Base-by-base conservation (phyloP, 2,113 vertebrate genomes). In the Saccopteryx leptura region DNA sequence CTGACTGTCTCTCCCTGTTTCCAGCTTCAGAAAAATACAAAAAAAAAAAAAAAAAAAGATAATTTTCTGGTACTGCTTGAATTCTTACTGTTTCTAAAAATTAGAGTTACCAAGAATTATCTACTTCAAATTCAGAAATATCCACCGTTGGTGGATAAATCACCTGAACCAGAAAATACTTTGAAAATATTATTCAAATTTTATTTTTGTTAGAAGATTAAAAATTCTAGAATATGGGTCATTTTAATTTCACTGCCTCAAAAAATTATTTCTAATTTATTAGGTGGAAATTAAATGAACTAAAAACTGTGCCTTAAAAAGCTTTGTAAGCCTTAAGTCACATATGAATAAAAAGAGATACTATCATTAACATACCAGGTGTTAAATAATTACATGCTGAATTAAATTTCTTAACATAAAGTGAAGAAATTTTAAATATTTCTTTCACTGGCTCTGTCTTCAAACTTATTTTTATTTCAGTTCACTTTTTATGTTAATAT, bases 101-200 rank as follows among this genome's bases (percentile, higher is more conserved):
- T 69, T 87, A 15, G 66, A 74, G 4, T 86, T 89, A 86, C 71
- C 33, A 93, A 90, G 14, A 89, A 74, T 82, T 92, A 88, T n/a
- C 7, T 50, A 52, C 80, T 92, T 96, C 8, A 93, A 95, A 79
- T 89, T 91, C 18, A 83, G 60, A 80, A 96, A n/a, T 26, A n/a
- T n/a, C n/a, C 13, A 3, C 11, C 48, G 1, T 48, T 48, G 5
- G 17, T 81, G 3, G 9, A 14, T 9, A 89, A 4, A 33, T 3
- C 58, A 19, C 15, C 11, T 58, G 31, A 78, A 65, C 1, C 28
- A 92, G 14, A 33, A 3, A 85, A 68, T 2, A 8, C 39, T 52
- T 86, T 66, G n/a, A 58, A 69, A 88, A 88, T 52, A 87, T 56
- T 71, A 91, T 60, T 80, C 1, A 52, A 46, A 85, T 74, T 95